Percentiles rank a stretch among this genome's conserved stretches.
These are phyloP conservation scores for Bombus fervidus DNA, from an alignment of 1,140 invertebrate genomes.

Conservation along the genomic window DNA sequence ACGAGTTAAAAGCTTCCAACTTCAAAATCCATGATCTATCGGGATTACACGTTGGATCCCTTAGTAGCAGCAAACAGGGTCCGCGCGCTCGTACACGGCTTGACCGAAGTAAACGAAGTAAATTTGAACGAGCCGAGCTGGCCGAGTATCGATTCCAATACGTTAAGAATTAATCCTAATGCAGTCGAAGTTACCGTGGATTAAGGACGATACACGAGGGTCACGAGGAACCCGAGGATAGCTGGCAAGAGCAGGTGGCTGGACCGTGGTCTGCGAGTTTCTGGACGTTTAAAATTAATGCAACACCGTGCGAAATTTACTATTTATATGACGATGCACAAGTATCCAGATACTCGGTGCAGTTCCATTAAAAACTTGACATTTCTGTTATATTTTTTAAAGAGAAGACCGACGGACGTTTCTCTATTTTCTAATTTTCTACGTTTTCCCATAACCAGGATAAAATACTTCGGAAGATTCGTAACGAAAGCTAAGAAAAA, in stretches of 20 bases:
- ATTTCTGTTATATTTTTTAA: neutral
- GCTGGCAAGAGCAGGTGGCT: neutral
- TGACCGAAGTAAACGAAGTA: constrained; percentile 21
- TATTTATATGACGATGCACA: neutral
- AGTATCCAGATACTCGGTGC: neutral
- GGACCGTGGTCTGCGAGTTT: too few relatives aligned
- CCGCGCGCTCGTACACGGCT: neutral
- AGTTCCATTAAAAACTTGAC: neutral
- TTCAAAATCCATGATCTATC: constrained; percentile 5
- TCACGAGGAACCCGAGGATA: neutral
- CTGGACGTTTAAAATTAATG: too few relatives aligned
- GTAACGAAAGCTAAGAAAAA: too few relatives aligned
- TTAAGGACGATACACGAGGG: constrained; percentile 9
- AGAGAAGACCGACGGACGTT: too few relatives aligned
- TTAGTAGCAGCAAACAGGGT: neutral
- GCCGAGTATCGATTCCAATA: constrained; percentile 2
- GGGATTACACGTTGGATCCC: neutral
- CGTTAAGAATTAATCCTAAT: constrained; percentile 63
- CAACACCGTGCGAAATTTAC: too few relatives aligned
- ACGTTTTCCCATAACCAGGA: too few relatives aligned
- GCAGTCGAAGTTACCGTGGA: constrained; percentile 35
- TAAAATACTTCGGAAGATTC: too few relatives aligned
- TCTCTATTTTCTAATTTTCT: too few relatives aligned
- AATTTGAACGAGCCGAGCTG: neutral
- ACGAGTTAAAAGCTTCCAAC: neutral